Evolutionary conservation across 2,113 vertebrate species (phyloP).

Genomic region (Rhabdomys dilectus): DNA sequence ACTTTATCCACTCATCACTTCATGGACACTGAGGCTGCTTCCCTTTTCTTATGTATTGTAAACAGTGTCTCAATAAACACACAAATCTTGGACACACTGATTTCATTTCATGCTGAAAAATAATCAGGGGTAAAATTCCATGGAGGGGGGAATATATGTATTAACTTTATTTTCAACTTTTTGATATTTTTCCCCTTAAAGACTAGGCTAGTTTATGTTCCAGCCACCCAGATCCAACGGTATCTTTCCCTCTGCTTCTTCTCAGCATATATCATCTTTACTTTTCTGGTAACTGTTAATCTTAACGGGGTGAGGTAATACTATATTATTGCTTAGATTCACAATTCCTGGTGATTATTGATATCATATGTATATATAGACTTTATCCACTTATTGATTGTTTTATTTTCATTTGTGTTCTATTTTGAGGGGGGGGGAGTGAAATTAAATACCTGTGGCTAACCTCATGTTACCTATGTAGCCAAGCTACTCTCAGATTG

Average conservation of each 20-base stretch:
- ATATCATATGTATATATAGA: background rate
- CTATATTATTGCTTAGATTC: background rate
- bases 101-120: background rate
- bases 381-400: background rate
- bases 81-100: background rate
- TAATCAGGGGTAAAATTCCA: background rate
- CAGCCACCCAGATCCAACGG: background rate
- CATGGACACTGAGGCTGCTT: background rate
- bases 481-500: background rate
- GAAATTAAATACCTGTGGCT: background rate
- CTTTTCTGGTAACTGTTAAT: background rate
- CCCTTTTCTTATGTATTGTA: background rate
- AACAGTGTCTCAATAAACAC: background rate
- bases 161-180: background rate
- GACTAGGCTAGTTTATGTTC: background rate
- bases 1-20: background rate
- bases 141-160: background rate
- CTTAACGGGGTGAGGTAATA: background rate
- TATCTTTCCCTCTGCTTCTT: background rate
- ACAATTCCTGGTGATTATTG: background rate
- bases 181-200: background rate
- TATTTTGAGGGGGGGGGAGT: background rate
- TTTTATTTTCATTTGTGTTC: background rate
- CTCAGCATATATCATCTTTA: background rate
- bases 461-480: background rate